These are phyloP conservation scores for Lucilia cuprina DNA, from an alignment of 1,140 invertebrate species.

Conservation along the genomic window DNA sequence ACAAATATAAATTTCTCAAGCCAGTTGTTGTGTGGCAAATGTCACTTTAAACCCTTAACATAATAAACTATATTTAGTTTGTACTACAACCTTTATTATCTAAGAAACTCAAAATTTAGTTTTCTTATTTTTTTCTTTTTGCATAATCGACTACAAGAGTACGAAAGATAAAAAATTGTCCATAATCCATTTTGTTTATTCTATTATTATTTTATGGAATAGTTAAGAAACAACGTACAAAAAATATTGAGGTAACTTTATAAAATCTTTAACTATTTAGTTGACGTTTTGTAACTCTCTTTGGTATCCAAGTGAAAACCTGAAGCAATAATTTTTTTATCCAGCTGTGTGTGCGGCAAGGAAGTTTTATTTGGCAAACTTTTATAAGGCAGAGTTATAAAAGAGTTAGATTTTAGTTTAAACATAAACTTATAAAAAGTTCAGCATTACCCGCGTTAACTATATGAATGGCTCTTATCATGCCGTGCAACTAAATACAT, in stretches of 20 bases:
- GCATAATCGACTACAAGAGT: too few species aligned
- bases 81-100: too few species aligned
- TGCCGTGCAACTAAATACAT: too few species aligned
- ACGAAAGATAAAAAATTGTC: background rate
- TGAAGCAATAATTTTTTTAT: constrained; percentile 1
- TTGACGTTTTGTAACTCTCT: constrained; percentile 5
- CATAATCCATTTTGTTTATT: background rate
- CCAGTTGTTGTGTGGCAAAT: too few species aligned
- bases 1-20: too few species aligned
- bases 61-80: too few species aligned
- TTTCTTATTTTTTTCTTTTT: too few species aligned
- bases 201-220: background rate
- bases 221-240: background rate
- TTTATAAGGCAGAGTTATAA: background rate
- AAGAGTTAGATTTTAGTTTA: background rate
- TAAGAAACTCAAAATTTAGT: too few species aligned
- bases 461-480: too few species aligned
- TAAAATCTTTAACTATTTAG: constrained; percentile 1
- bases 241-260: background rate
- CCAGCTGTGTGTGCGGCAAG: constrained; percentile 1
- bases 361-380: constrained; percentile 9
- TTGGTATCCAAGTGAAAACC: background rate
- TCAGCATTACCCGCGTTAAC: too few species aligned
- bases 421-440: too few species aligned
- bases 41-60: too few species aligned